These are phyloP conservation scores for Tenthredo distinguenda DNA, from an alignment of 2,888 invertebrate species.

Conservation along the genomic window DNA sequence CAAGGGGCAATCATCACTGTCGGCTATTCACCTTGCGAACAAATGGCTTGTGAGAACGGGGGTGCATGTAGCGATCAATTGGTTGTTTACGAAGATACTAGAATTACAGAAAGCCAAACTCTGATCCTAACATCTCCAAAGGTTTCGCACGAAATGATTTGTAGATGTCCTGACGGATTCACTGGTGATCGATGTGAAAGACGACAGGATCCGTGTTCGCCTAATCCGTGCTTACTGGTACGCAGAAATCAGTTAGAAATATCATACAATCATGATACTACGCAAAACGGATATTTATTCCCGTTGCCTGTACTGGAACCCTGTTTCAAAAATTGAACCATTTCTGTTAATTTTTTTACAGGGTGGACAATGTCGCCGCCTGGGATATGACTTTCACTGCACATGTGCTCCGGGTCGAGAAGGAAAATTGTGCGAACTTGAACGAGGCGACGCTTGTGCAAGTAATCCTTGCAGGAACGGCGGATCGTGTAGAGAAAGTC, in stretches of 20 bases:
- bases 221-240: slow-evolving; percentile 88
- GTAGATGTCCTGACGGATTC: slow-evolving; percentile 91
- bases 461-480: slow-evolving; percentile 94
- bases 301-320: not conserved
- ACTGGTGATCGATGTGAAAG: slow-evolving; percentile 91
- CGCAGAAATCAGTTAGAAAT: slow-evolving; percentile 41
- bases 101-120: slow-evolving; percentile 89
- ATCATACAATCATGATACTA: not conserved
- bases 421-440: slow-evolving; percentile 91
- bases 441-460: slow-evolving; percentile 91
- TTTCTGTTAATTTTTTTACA: slow-evolving; percentile 69
- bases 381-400: slow-evolving; percentile 92
- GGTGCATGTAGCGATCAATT: slow-evolving; percentile 88
- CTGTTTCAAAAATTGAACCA: not conserved
- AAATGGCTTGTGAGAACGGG: slow-evolving; percentile 87
- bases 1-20: slow-evolving; percentile 83
- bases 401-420: slow-evolving; percentile 88
- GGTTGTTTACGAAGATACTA: slow-evolving; percentile 84
- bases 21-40: slow-evolving; percentile 89
- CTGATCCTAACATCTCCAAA: slow-evolving; percentile 91
- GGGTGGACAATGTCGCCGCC: slow-evolving; percentile 91
- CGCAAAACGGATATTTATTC: not conserved
- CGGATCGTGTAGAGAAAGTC: slow-evolving; percentile 93
- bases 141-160: slow-evolving; percentile 88
- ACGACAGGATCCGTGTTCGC: slow-evolving; percentile 93